These are phyloP conservation scores for Chromoteleia sp. DNA, from an alignment of 2,888 invertebrate species.

Conservation along the genomic window DNA sequence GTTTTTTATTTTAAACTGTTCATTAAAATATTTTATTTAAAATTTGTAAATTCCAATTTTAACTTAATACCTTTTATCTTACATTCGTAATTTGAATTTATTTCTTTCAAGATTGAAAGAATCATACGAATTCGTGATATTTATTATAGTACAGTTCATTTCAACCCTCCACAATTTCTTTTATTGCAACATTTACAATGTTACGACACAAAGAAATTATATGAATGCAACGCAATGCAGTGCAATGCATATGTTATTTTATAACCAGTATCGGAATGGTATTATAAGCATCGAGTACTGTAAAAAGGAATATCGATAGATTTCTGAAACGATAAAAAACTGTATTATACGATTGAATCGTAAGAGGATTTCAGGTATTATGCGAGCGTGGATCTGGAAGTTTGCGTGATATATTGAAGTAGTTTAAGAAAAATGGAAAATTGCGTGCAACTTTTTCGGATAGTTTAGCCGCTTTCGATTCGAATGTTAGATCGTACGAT, in stretches of 20 bases:
- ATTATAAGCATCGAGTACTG: conserved; percentile 21
- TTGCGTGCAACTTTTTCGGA: conserved; percentile 17
- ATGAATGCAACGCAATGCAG: conserved; percentile 8
- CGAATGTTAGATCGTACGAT: neutral
- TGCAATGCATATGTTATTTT: conserved; percentile 31
- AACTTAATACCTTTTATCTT: too few relatives aligned
- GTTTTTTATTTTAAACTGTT: too few relatives aligned
- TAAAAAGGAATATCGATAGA: conserved; percentile 50
- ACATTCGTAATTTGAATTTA: too few relatives aligned
- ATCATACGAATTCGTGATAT: too few relatives aligned
- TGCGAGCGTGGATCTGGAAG: conserved; percentile 19
- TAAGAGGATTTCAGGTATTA: conserved; percentile 54
- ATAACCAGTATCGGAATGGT: conserved; percentile 17
- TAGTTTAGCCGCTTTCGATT: neutral
- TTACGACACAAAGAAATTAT: conserved; percentile 10
- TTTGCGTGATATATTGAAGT: conserved; percentile 31
- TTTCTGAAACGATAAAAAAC: conserved; percentile 46
- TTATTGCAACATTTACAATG: too few relatives aligned
- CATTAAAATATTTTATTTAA: too few relatives aligned
- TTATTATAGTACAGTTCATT: too few relatives aligned
- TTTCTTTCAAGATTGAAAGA: too few relatives aligned
- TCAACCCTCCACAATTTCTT: too few relatives aligned
- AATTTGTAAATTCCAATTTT: too few relatives aligned
- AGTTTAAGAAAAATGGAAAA: conserved; percentile 44
- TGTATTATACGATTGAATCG: conserved; percentile 56